Evolutionary conservation across 2,888 invertebrate genomes (phyloP), one percentile per base, ranked within the genome.

Genomic region (Philereme vetulata): DNA sequence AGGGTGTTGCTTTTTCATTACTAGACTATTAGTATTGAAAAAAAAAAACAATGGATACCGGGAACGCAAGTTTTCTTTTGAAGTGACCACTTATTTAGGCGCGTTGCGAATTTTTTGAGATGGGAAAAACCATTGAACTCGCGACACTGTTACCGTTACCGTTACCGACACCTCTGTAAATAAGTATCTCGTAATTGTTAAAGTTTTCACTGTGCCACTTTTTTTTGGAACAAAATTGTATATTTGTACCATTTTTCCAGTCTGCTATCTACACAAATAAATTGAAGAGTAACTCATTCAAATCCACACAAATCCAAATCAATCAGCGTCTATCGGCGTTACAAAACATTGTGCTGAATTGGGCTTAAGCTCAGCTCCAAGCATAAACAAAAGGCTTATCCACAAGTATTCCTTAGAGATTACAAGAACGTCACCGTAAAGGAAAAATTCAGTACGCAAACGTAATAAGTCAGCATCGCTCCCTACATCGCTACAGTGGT

Each of bases 401-500:
- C 64, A 48, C 32, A 56, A 55, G 60, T 62, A 68, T 66, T 67
- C 67, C 67, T 65, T 51, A 62, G 70, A 67, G 70, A 67, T 70
- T 70, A 64, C 60, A 65, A 58, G 69, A 69, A 67, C 69, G 65
- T 56, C 46, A 54, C 46, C 47, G 62, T 60, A 45, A 45, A 64
- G 70, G 70, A 10, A 66, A 68, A 67, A 65, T 65, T 65, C 60
- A 59, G 65, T 65, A 56, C 60, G 64, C 71, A 71, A 76, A 70
- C 65, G 71, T 74, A 75, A 71, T 75, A 75, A 72, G 72, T 70
- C 70, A 70, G 67, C 66, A 60, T 59, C 56, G 67, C 56, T 66
- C 61, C 69, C 56, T 54, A 49, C 32, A 35, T 55, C 57, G 48
- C 36, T 53, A 57, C 62, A 54, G 67, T 75, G 73, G 77, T 77